Evolutionary conservation across 1,140 invertebrate species (phyloP).

Genomic region (Aphaenogaster rudis): DNA sequence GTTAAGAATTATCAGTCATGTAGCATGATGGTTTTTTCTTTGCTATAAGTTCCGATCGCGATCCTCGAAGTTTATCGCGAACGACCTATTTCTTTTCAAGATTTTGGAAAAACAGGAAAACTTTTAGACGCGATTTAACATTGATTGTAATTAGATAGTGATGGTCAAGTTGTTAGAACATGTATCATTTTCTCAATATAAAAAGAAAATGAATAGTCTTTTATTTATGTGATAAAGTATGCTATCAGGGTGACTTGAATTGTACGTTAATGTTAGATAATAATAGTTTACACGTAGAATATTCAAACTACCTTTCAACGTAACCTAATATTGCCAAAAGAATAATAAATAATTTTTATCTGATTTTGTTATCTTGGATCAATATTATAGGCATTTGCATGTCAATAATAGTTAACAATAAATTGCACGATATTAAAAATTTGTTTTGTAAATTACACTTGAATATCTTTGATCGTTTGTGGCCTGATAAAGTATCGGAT

Average conservation of each 20-base stretch:
- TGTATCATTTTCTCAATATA: not conserved
- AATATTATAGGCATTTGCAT: not conserved
- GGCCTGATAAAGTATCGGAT: not conserved
- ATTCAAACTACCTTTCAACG: not conserved
- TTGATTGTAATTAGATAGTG: not conserved
- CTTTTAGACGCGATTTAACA: not conserved
- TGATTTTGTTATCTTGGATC: not conserved
- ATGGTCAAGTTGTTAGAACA: not conserved
- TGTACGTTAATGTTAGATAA: not conserved
- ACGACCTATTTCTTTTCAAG: not conserved
- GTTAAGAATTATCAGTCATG: not conserved
- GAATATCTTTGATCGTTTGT: not conserved
- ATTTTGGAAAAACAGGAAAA: not conserved
- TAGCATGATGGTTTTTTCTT: not conserved
- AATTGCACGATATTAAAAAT: not conserved
- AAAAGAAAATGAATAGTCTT: not conserved
- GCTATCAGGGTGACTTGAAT: not conserved
- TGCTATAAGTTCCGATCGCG: not conserved
- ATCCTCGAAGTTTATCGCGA: conserved; percentile 8
- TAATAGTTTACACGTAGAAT: not conserved
- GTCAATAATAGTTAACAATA: not conserved
- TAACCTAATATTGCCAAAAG: not conserved
- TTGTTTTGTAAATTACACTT: too few species aligned
- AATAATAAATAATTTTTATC: not conserved
- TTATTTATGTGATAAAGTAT: not conserved